Evolutionary conservation across 1,140 invertebrate genomes (phyloP), one percentile per base, ranked within the genome.

Genomic region (Oedothorax gibbosus): DNA sequence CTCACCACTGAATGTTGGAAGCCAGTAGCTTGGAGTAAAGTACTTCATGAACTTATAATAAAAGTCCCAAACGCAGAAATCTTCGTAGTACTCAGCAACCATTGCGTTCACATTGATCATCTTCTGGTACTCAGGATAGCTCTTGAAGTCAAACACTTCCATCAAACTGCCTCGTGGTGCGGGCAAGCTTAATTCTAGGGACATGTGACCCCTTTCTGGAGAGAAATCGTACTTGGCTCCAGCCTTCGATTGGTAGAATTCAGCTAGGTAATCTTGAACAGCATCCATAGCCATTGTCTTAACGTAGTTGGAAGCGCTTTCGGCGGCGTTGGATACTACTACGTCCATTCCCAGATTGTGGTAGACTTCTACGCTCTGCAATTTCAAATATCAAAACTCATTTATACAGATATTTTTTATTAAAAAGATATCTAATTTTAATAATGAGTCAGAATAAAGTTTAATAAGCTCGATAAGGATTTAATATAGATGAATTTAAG

Each of bases 31-130:
- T 8, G 69, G 62, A 9, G 75, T 66, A 11, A 87, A 77, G 50
- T 80, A 87, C 6, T 83, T 77, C 57, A 68, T 68, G 21, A 72
- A 56, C 20, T 76, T 80, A n/a, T 87, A 87, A 49, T 86, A 86
- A 4, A 35, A 68, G 65, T 86, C 86, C 86, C 86, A 86, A 10
- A 86, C 57, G 62, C 81, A 85, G 71, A 85, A 87, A 53, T 87
- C 86, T 50, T 82, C 86, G 9, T 80, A 86, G 77, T 77, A 73
- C 14, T 85, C 73, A 49, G 53, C n/a, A 4, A 53, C 18, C 51
- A 83, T 14, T 0, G 50, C 56, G 15, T 85, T 80, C 4, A 85
- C 18, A 35, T 81, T 73, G 12, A 35, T 66, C n/a, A 85, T 35
- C 11, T 85, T 71, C 57, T 85, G 75, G 51, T 76, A 84, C 20